These are phyloP conservation scores for Cyclophora albipunctata DNA, from an alignment of 2,888 invertebrate genomes.

Conservation along the genomic window DNA sequence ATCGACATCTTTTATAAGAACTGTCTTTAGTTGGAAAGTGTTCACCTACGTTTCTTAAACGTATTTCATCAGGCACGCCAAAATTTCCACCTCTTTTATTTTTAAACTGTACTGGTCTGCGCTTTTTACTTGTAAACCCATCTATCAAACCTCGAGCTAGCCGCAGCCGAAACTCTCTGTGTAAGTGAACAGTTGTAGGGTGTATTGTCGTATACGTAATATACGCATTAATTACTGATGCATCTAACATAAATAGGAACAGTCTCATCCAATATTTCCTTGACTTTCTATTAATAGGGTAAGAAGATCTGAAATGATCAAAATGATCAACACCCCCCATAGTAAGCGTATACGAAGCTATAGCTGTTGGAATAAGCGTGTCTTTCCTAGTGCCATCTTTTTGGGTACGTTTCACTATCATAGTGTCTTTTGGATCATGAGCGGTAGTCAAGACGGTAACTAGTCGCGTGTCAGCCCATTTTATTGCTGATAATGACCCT, in stretches of 20 bases:
- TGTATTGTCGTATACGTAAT: constrained; percentile 7
- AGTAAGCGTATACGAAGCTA: constrained; percentile 1
- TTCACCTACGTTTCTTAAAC: constrained; percentile 5
- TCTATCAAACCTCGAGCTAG: constrained; percentile 7
- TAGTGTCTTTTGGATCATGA: constrained; percentile 6
- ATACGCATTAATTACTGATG: constrained; percentile 8
- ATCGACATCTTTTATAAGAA: constrained; percentile 5
- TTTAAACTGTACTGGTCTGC: constrained; percentile 2
- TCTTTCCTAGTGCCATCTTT: constrained; percentile 11
- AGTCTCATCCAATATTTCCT: constrained; percentile 7
- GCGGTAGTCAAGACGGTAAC: constrained; percentile 12
- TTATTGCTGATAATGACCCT: constrained; percentile 6
- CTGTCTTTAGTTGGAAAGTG: constrained; percentile 5
- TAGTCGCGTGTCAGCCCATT: constrained; percentile 15
- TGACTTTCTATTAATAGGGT: constrained; percentile 5
- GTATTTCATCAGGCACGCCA: constrained; percentile 6
- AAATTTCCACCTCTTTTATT: constrained; percentile 8
- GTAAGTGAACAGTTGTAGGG: constrained; percentile 5
- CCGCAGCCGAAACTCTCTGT: constrained; percentile 5
- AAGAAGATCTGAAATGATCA: constrained; percentile 2
- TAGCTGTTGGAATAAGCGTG: constrained; percentile 6
- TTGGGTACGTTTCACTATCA: constrained; percentile 9
- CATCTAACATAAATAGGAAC: constrained; percentile 7
- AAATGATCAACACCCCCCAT: constrained; percentile 4
- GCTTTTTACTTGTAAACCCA: constrained; percentile 5